Base-by-base conservation (phyloP, 2,888 invertebrate species). In the Erebia palarica region DNA sequence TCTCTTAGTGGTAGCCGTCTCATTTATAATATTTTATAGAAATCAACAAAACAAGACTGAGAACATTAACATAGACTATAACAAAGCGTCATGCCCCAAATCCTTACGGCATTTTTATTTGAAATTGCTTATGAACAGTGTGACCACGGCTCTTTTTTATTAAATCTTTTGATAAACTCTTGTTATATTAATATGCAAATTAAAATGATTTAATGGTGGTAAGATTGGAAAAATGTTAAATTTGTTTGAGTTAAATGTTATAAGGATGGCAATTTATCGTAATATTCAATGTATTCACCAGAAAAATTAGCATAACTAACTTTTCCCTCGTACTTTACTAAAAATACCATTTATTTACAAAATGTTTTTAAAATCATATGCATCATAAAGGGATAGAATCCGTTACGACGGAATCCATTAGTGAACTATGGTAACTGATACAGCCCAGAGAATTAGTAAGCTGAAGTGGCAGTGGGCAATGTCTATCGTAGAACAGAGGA, bases 11-110 rank as follows among this genome's bases (percentile, higher is more conserved):
- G 92, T 92, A 93, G 93, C 93, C 88, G 86, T 91, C 91, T 87
- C 91, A 87, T 92, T 92, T 91, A 92, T 92, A 92, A 92, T 90
- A 92, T 91, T 92, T 93, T 91, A 92, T 90, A 92, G 93, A 92
- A 93, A 92, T 92, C 93, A 93, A 92, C 93, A 91, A 92, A 90
- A 92, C 89, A 88, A 84, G 89, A 84, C 84, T 81, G 89, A 83
- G 86, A 88, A 91, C 91, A 91, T 92, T 91, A 91, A 89, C 85
- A 82, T 88, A 77, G 81, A 80, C 80, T 78, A 84, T 86, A n/a
- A 91, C 87, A 88, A 88, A 85, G 82, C 82, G 78, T 77, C 76
- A 74, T 87, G 92, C 84, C 83, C 88, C 86, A 91, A 83, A 87
- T 91, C 80, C 80, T 80, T 84, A 82, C 80, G 80, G 81, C 79